phyloP scores from a whole-genome alignment of 1,140 invertebrate species.

The Fopius arisanus region DNA sequence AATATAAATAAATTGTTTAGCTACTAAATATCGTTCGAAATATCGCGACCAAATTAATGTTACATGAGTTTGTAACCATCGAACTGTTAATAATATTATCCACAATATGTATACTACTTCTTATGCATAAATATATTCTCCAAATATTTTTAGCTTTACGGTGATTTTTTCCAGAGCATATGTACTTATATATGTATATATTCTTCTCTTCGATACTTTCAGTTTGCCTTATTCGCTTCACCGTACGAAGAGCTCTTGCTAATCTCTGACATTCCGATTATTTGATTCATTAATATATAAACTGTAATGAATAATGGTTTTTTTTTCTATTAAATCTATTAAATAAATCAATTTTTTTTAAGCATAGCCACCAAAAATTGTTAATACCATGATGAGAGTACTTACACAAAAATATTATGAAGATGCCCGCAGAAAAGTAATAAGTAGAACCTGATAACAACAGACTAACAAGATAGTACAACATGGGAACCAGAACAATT shows the following conservation, averaged over 20 bases:
- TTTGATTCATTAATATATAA: constrained; percentile 78
- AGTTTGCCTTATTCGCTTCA: constrained; percentile 49
- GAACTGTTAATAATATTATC: constrained; percentile 31
- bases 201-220: constrained; percentile 11
- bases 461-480: constrained; percentile 74
- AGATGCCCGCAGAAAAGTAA: constrained; percentile 73
- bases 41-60: background rate
- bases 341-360: no score
- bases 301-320: constrained; percentile 70
- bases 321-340: no score
- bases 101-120: background rate
- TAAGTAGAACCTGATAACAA: constrained; percentile 77
- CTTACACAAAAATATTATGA: constrained; percentile 78
- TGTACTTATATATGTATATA: constrained; percentile 9
- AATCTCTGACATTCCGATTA: constrained; percentile 84
- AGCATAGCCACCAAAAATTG: no score
- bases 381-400: constrained; percentile 58
- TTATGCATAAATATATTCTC: constrained; percentile 2
- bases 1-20: background rate
- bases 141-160: constrained; percentile 11
- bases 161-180: background rate
- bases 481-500: constrained; percentile 74
- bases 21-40: background rate
- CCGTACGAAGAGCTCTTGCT: constrained; percentile 86
- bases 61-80: background rate